Base-by-base conservation (phyloP, 2,888 invertebrate genomes). In the Pteria penguin region DNA sequence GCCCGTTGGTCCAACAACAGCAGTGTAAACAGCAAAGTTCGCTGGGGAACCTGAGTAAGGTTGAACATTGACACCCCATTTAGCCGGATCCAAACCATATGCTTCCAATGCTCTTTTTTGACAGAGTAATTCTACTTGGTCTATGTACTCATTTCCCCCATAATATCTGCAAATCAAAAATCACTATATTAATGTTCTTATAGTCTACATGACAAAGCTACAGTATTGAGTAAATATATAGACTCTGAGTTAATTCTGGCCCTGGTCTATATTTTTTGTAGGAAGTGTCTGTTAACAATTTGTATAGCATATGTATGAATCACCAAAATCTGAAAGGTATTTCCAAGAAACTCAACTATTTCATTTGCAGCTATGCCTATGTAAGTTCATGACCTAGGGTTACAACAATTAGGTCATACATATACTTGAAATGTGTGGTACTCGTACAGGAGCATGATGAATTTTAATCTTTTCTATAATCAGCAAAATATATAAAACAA, bases 21-120 rank as follows among this genome's bases (percentile, higher is more conserved):
- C 98, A 3, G 98, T 98, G 92, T 98, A 99, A 5, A 97, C 97
- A 2, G 98, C 98, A 92, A 99, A 96, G 93, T 99, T 99, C 1
- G 98, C 98, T 24, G 99, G 99, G 8, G 97, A 97, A 86, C 96
- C 96, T 72, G 98, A 98, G 90, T 98, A 97, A 0, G 98, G 97
- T 91, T 99, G 99, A 2, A 99, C 99, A 93, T 99, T 99, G 22
- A 97, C 97, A 66, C 98, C 98, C 99, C 99, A 99, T 91, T 97
- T 94, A 73, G 95, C 96, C 0, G 96, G 94, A 86, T 95, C 94
- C 27, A 98, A 93, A 82, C 94, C 94, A 91, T 95, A 99, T 0
- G 97, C 95, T 90, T 96, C 95, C 65, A 98, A 93, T 0, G 97
- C 95, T 78, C 99, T 94, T 87, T 96, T 95, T 92, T 98, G 98